Conservation (phyloP, 2,113 vertebrate genomes). For the Ptilonorhynchus violaceus region DNA sequence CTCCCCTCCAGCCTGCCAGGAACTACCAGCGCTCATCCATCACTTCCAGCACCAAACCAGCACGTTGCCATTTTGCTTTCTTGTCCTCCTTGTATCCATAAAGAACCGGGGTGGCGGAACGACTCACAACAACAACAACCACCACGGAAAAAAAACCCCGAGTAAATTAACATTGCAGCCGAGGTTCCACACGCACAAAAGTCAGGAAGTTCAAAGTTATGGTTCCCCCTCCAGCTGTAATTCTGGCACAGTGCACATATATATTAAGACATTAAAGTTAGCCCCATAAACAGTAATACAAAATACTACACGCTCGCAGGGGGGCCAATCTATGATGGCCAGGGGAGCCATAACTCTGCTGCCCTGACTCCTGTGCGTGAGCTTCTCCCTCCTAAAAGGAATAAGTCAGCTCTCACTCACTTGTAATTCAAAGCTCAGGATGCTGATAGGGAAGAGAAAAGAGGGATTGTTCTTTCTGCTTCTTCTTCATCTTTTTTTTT, state of each 20-base stretch:
- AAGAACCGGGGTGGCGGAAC: neutral
- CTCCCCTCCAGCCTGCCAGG: neutral
- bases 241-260: conserved; percentile 48
- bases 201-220: conserved; percentile 54
- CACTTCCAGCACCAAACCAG: neutral
- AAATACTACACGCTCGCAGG: conserved; percentile 24
- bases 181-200: conserved; percentile 11
- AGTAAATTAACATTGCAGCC: conserved; percentile 45
- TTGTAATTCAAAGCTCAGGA: conserved; percentile 50
- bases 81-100: neutral
- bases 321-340: conserved; percentile 27
- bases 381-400: conserved; percentile 22
- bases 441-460: conserved; percentile 26
- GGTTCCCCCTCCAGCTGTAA: conserved; percentile 57
- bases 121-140: neutral
- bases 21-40: neutral
- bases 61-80: neutral
- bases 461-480: neutral
- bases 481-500: neutral
- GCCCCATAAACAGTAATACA: conserved; percentile 59
- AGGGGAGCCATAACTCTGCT: conserved; percentile 32
- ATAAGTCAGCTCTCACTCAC: conserved; percentile 53
- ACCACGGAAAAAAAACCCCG: neutral
- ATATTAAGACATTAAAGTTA: conserved; percentile 69
- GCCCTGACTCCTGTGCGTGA: conserved; percentile 11